Evolutionary conservation across 2,113 vertebrate species (phyloP), one percentile per base, ranked within the genome.

Genomic region (Mormyrus lacerda): DNA sequence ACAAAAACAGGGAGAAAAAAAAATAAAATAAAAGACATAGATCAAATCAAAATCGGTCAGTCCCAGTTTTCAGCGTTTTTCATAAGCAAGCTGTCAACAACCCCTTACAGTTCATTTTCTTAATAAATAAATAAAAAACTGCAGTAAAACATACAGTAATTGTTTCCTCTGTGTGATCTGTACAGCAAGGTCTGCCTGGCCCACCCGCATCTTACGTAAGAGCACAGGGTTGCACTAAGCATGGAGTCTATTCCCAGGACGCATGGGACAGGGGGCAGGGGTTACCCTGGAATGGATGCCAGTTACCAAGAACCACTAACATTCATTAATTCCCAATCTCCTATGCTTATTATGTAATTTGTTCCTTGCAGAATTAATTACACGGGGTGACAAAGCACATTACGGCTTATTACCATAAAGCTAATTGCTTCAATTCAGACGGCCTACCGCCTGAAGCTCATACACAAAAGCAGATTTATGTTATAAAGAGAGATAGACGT

Each of bases 301-400:
- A 42, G 31, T 79, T 42, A 39, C 73, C 73, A 79, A 79, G 73
- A 42, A 79, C 73, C 73, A 42, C 73, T 79, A 79, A 79, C 73
- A 79, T 79, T 79, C 73, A 79, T 19, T 79, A 79, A 79, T 79
- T 79, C 73, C 73, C 73, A 79, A 79, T 79, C 73, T 79, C 73
- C 73, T 79, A 79, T 79, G 31, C 73, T 39, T 79, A 79, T 39
- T 79, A 79, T 79, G 73, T 79, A 79, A 79, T 79, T 79, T 79
- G 73, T 42, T 79, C 73, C 73, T 42, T 17, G n/a, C 2, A 39
- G 73, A 79, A 79, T 79, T 79, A 79, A 79, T 79, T 79, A 79
- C 73, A 79, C 5, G 73, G 73, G 73, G 73, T 79, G 73, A 79
- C 73, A 79, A 79, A 79, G 73, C 73, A 79, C 73, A 79, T 79